phyloP scores from a whole-genome alignment of 2,113 vertebrate genomes.

The Tupaia tana region DNA sequence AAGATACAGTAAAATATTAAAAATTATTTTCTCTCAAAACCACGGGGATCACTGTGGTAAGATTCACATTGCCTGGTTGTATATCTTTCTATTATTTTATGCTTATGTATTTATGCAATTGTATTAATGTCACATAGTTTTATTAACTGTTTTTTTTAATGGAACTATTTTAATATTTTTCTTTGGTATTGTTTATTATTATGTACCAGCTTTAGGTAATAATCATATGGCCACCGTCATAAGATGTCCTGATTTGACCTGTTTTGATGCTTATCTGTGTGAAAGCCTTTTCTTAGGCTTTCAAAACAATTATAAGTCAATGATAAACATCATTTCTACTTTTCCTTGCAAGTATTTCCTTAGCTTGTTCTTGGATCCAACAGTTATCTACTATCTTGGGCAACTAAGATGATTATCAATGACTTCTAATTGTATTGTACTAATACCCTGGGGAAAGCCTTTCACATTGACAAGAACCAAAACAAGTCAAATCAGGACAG shows the following conservation, averaged over 20 bases:
- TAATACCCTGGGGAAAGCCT: background rate
- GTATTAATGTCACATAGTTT: background rate
- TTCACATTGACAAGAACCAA: background rate
- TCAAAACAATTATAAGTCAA: no score
- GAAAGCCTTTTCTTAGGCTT: no score
- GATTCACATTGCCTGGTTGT: background rate
- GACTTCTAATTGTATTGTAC: background rate
- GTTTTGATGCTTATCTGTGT: no score
- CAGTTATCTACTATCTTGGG: background rate
- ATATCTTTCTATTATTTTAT: background rate
- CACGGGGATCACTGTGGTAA: background rate
- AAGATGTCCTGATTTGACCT: no score
- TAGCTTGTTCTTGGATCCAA: fast-evolving
- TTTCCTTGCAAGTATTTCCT: background rate
- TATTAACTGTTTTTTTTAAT: background rate
- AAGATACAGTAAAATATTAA: background rate
- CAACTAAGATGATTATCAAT: background rate
- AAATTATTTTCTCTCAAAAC: background rate
- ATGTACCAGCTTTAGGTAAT: background rate
- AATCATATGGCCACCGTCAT: background rate
- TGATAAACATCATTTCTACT: background rate
- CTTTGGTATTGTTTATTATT: background rate
- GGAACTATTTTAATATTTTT: background rate
- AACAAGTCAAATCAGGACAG: background rate
- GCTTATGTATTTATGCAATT: background rate